Evolutionary conservation across 1,140 invertebrate species (phyloP).

Genomic region (Berghia stephanieae): DNA sequence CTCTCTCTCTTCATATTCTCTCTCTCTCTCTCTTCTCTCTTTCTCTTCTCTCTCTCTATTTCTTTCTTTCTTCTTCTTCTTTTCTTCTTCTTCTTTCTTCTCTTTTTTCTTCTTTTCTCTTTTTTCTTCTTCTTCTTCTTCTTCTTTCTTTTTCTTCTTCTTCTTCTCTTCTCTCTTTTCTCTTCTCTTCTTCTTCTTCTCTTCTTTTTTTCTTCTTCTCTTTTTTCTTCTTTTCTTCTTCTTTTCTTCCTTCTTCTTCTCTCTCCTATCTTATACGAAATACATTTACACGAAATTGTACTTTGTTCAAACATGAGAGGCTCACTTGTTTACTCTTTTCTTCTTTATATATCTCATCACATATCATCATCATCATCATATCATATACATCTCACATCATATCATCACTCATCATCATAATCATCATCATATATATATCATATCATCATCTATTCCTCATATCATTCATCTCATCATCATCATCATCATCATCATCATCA

Average conservation of each 20-base stretch:
- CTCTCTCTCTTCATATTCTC: neutral
- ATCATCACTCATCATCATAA: too few species aligned
- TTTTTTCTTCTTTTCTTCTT: too few species aligned
- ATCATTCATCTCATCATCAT: neutral
- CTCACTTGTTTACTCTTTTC: too few species aligned
- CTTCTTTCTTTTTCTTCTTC: neutral
- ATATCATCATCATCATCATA: too few species aligned
- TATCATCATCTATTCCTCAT: too few species aligned
- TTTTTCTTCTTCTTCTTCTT: neutral
- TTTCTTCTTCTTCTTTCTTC: neutral
- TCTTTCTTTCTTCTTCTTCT: neutral
- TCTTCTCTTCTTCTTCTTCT: slow-evolving; percentile 17
- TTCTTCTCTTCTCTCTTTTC: slow-evolving; percentile 14
- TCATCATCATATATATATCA: too few species aligned
- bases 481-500: slow-evolving; percentile 6
- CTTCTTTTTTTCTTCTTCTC: neutral
- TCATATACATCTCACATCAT: too few species aligned
- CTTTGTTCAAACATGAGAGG: too few species aligned
- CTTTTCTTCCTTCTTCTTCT: too few species aligned
- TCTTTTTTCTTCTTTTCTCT: neutral
- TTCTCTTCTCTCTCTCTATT: slow-evolving; percentile 5
- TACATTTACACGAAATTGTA: too few species aligned
- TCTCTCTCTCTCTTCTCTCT: slow-evolving; percentile 10
- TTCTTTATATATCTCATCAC: too few species aligned
- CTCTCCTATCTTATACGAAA: too few species aligned